Percentiles rank a stretch among this genome's conserved stretches.
These are phyloP conservation scores for Trachemys scripta DNA, from an alignment of 2,113 vertebrate genomes.

Conservation along the genomic window DNA sequence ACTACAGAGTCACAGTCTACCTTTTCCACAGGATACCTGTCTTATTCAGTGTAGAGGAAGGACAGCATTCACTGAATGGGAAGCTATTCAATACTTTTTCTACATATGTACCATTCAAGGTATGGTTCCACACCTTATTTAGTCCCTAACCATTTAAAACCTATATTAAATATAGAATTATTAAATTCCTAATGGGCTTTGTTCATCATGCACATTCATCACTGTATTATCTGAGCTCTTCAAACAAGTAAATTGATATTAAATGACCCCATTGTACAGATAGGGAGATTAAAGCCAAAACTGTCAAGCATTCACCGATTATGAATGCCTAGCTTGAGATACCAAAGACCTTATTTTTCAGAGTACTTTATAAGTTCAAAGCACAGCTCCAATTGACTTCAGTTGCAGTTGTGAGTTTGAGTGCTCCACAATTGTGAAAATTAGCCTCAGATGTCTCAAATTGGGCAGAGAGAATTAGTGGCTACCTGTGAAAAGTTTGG, in stretches of 20 bases:
- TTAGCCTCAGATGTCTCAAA: background rate
- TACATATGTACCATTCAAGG: background rate
- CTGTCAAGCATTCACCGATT: background rate
- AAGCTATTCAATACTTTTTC: background rate
- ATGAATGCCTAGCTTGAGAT: background rate
- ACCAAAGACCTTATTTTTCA: background rate
- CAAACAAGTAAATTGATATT: background rate
- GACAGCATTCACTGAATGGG: background rate
- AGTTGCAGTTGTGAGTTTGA: background rate
- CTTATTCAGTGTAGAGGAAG: background rate
- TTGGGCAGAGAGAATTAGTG: background rate
- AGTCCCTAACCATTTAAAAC: background rate
- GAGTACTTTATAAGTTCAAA: background rate
- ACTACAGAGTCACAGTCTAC: background rate
- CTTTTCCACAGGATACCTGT: background rate
- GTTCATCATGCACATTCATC: too few species aligned
- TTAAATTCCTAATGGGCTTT: too few species aligned
- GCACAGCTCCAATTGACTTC: background rate
- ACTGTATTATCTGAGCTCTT: too few species aligned
- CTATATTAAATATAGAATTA: background rate
- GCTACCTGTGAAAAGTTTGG: background rate
- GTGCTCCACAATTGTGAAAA: background rate
- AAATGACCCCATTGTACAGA: accelerated
- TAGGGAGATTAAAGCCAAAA: conserved; percentile 14
- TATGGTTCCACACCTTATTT: background rate